Conservation (phyloP, 2,113 vertebrate genomes). For the Thalassoma bifasciatum region DNA sequence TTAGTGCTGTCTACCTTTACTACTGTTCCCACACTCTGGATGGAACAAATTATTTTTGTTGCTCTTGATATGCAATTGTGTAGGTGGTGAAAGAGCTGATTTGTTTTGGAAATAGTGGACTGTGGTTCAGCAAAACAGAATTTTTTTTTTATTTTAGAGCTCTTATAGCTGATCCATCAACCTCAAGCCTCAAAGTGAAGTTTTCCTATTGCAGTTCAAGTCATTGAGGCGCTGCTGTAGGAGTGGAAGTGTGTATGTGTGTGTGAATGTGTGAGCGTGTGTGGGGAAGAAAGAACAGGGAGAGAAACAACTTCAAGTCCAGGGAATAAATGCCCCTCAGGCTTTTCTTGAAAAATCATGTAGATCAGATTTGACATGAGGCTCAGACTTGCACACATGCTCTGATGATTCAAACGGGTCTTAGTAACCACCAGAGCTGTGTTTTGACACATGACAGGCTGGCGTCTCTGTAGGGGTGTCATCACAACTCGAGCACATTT, state of each 20-base stretch:
- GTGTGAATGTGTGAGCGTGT: neutral
- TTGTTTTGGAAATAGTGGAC: slow-evolving; percentile 63
- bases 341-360: slow-evolving; percentile 14
- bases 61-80: slow-evolving; percentile 57
- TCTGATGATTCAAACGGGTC: slow-evolving; percentile 43
- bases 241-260: slow-evolving; percentile 4
- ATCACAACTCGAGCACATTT: slow-evolving; percentile 53
- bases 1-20: slow-evolving; percentile 51
- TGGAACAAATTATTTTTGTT: slow-evolving; percentile 64
- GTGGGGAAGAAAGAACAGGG: slow-evolving; percentile 4
- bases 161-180: slow-evolving; percentile 33
- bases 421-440: slow-evolving; percentile 41
- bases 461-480: slow-evolving; percentile 65
- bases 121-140: slow-evolving; percentile 31
- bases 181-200: slow-evolving; percentile 17
- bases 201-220: slow-evolving; percentile 11
- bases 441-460: slow-evolving; percentile 62
- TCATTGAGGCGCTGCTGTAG: neutral
- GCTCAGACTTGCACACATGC: slow-evolving; percentile 19
- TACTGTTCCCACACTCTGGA: slow-evolving; percentile 55
- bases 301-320: neutral
- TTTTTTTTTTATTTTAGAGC: slow-evolving; percentile 10
- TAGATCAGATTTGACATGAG: slow-evolving; percentile 22
- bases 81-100: slow-evolving; percentile 60
- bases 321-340: slow-evolving; percentile 8